Conservation (phyloP, 1,140 invertebrate species). For the Neotoxoptera formosana region DNA sequence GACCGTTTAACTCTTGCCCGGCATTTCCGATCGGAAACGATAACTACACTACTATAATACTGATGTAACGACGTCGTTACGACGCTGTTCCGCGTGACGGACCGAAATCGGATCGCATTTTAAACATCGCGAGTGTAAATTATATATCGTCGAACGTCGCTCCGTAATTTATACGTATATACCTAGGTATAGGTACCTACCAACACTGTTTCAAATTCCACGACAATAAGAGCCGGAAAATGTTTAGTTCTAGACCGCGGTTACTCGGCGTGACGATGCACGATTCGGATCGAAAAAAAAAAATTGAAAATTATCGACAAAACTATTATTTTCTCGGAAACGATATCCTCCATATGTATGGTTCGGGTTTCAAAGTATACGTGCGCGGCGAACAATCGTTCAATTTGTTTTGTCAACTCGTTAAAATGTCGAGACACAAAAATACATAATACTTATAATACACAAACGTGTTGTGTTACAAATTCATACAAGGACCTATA, state of each 20-base stretch:
- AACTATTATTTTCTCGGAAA: neutral
- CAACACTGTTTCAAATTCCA: neutral
- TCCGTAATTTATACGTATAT: neutral
- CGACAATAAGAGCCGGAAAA: neutral
- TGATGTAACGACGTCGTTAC: neutral
- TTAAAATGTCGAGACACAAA: neutral
- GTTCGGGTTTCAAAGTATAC: neutral
- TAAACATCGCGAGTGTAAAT: neutral
- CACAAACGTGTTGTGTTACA: too few species aligned
- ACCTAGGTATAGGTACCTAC: too few species aligned
- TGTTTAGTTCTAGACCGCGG: neutral
- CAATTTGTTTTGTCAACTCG: too few species aligned
- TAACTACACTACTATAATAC: too few species aligned
- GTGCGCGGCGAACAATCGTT: neutral
- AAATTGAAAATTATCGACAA: neutral
- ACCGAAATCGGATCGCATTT: neutral
- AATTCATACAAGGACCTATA: neutral
- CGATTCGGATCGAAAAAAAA: neutral
- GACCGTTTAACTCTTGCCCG: neutral
- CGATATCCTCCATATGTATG: neutral
- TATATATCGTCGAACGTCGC: neutral
- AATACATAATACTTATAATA: neutral
- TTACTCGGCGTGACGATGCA: neutral
- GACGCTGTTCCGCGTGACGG: slow-evolving; percentile 18
- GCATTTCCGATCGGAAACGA: slow-evolving; percentile 26